Conservation (phyloP, 2,797 vertebrate species). For the Anguilla megastoma region DNA sequence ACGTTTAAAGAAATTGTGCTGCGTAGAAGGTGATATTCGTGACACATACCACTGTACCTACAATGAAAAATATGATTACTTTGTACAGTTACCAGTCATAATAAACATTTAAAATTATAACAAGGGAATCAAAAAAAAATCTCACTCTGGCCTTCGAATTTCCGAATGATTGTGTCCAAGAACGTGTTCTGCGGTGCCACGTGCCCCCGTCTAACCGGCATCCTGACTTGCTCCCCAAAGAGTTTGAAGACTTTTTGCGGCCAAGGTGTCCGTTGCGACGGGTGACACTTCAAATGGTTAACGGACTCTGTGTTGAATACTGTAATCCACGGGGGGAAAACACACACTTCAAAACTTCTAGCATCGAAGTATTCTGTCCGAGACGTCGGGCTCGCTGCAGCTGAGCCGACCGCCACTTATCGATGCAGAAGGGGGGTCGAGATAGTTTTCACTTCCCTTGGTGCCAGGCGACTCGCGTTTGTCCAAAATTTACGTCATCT, state of each 20-base stretch:
- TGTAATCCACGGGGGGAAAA: constrained; percentile 12
- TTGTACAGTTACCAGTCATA: neutral
- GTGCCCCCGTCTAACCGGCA: constrained; percentile 87
- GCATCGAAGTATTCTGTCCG: neutral
- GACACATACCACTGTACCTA: neutral
- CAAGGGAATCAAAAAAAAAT: neutral
- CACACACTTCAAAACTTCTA: neutral
- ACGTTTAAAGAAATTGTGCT: neutral
- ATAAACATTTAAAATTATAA: neutral
- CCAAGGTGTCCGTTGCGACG: constrained; percentile 26
- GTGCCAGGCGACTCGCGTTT: constrained; percentile 1
- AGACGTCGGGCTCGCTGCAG: neutral
- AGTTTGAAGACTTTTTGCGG: constrained; percentile 19
- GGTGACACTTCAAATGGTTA: constrained; percentile 21
- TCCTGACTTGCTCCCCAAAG: constrained; percentile 50
- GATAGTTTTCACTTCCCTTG: constrained; percentile 23
- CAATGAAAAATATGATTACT: neutral
- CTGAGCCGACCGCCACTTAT: neutral
- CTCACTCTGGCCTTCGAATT: constrained; percentile 88
- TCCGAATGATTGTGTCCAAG: constrained; percentile 88
- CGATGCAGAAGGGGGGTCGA: neutral
- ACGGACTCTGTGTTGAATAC: constrained; percentile 8
- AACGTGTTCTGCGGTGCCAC: constrained; percentile 90
- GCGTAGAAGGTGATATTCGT: neutral
- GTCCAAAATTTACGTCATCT: constrained; percentile 22